phyloP scores from a whole-genome alignment of 1,140 invertebrate species.

The Scaptomyza pallida region DNA sequence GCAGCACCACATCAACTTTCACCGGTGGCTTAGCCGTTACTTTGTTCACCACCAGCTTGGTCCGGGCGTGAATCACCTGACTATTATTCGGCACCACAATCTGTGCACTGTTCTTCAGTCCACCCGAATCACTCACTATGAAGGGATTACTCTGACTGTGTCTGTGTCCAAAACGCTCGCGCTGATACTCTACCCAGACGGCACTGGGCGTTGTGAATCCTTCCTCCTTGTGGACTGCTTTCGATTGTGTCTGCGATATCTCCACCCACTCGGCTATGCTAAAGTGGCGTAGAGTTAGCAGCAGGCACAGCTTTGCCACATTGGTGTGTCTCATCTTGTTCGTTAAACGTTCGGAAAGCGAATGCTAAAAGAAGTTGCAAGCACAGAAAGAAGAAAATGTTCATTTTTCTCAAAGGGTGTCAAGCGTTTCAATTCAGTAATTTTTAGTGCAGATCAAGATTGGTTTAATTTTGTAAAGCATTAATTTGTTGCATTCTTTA shows the following conservation, averaged over 20 bases:
- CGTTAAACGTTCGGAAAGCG: conserved; percentile 3
- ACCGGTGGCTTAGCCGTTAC: conserved; percentile 24
- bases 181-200: conserved; percentile 74
- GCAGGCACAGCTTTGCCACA: conserved; percentile 27
- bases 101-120: conserved; percentile 46
- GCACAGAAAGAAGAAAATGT: conserved; percentile 6
- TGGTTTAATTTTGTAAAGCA: conserved; percentile 31
- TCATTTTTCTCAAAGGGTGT: conserved; percentile 31
- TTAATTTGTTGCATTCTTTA: conserved; percentile 35
- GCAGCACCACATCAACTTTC: conserved; percentile 30
- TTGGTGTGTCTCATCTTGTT: conserved; percentile 42
- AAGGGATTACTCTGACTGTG: conserved; percentile 32
- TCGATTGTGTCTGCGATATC: conserved; percentile 29
- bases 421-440: conserved; percentile 58
- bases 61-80: conserved; percentile 39
- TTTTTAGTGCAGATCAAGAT: conserved; percentile 17
- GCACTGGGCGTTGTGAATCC: conserved; percentile 67
- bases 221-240: conserved; percentile 8
- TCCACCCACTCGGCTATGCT: conserved; percentile 47
- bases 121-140: conserved; percentile 37
- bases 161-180: conserved; percentile 59
- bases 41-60: conserved; percentile 31
- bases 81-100: conserved; percentile 40
- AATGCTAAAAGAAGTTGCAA: conserved; percentile 31
- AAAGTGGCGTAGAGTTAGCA: conserved; percentile 27